Evolutionary conservation across 2,113 vertebrate species (phyloP).

Genomic region (Myrmecobius fasciatus): DNA sequence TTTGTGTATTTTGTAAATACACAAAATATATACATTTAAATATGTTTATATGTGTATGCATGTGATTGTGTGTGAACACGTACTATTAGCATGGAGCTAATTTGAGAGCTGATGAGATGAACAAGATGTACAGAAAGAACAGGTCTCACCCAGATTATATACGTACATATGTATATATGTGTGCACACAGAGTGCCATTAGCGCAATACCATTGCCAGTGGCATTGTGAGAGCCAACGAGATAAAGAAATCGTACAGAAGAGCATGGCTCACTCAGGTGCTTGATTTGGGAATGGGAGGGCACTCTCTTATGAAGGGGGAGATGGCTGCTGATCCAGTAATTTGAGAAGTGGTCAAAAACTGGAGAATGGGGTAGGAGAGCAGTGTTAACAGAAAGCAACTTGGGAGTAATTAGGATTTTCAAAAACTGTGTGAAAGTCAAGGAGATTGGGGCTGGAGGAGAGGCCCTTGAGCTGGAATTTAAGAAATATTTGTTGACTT

Average conservation of each 20-base stretch:
- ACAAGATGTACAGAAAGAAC: no score
- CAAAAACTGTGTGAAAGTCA: neutral
- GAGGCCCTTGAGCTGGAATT: neutral
- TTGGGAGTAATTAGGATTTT: neutral
- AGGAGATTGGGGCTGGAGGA: neutral
- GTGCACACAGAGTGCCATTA: no score
- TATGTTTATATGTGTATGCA: no score
- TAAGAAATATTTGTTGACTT: neutral
- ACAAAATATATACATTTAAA: no score
- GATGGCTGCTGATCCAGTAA: neutral
- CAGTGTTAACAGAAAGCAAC: neutral
- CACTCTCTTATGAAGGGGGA: neutral
- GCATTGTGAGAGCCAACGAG: no score
- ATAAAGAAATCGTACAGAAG: no score
- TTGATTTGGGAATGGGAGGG: neutral
- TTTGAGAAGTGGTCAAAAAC: neutral
- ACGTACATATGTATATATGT: no score
- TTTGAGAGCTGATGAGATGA: neutral
- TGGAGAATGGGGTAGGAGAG: neutral
- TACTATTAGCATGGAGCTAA: no score
- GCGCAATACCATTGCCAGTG: no score
- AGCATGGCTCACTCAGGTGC: neutral
- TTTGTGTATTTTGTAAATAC: no score
- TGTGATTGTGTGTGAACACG: no score
- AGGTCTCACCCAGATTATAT: neutral